Evolutionary conservation across 2,888 invertebrate genomes (phyloP).

Genomic region (Drosophila histrio): DNA sequence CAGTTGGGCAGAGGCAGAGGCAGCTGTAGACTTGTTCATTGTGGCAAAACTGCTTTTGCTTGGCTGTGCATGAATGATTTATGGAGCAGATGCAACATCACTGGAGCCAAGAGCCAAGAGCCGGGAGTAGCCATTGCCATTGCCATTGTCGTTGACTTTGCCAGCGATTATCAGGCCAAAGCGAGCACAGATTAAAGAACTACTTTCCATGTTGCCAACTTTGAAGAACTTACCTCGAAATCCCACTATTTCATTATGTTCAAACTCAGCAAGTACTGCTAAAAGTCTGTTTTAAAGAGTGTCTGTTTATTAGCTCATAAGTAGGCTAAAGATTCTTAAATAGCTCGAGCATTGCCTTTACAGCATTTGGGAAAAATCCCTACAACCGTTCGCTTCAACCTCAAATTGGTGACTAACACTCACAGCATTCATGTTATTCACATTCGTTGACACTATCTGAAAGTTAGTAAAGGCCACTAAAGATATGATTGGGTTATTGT

Average conservation of each 20-base stretch:
- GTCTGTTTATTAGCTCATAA: background rate
- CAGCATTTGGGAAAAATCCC: too few species aligned
- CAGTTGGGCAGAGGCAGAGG: constrained; percentile 30
- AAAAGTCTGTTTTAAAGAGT: background rate
- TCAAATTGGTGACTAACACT: background rate
- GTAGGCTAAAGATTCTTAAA: background rate
- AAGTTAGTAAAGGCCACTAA: too few species aligned
- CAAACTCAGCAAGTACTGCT: background rate
- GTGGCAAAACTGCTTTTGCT: constrained; percentile 64
- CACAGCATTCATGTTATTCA: background rate
- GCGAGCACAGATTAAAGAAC: constrained; percentile 15
- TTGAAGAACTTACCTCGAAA: constrained; percentile 10
- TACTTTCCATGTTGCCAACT: constrained; percentile 6
- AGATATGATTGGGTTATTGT: too few species aligned
- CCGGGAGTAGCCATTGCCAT: background rate
- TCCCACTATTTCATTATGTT: constrained; percentile 24
- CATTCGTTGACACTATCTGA: background rate
- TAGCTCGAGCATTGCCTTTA: background rate
- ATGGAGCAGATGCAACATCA: constrained; percentile 57
- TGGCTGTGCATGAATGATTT: constrained; percentile 75
- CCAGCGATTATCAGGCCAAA: constrained; percentile 46
- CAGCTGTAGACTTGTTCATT: constrained; percentile 42
- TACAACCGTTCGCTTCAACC: background rate
- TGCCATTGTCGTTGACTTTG: constrained; percentile 14
- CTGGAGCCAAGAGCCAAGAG: constrained; percentile 25